A percentile compares a stretch with the other conserved stretches of the same genome.
These are phyloP conservation scores for Felis chaus DNA, from an alignment of 2,113 vertebrate genomes.

Conservation along the genomic window DNA sequence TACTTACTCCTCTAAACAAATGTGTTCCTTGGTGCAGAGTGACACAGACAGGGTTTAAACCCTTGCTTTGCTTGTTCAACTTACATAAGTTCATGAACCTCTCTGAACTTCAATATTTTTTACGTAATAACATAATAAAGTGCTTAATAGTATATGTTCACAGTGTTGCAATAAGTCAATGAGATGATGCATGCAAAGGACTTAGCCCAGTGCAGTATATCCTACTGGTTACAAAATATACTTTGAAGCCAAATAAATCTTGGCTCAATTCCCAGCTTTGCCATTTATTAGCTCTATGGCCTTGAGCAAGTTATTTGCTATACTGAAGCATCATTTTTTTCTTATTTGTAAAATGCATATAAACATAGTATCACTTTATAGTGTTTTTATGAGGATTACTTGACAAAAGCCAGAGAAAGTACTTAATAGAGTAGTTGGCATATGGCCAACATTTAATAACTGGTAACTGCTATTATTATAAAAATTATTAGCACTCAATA, in stretches of 20 bases:
- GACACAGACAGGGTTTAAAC: background rate
- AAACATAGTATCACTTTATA: slow-evolving; percentile 33
- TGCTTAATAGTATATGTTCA: background rate
- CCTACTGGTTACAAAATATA: background rate
- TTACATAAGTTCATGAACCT: background rate
- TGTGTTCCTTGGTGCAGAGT: background rate
- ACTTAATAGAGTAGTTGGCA: slow-evolving; percentile 35
- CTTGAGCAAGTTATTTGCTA: slow-evolving; percentile 15
- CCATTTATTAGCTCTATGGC: slow-evolving; percentile 8
- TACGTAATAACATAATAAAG: slow-evolving; percentile 16
- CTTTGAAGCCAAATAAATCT: slow-evolving; percentile 45
- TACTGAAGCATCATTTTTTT: background rate
- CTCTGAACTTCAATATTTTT: background rate
- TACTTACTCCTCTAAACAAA: background rate
- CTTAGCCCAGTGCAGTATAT: background rate
- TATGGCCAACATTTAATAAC: background rate
- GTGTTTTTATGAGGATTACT: slow-evolving; percentile 18
- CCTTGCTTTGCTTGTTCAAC: background rate
- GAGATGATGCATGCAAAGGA: background rate
- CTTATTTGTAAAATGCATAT: slow-evolving; percentile 15
- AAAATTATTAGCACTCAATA: background rate
- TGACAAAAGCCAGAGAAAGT: slow-evolving; percentile 34
- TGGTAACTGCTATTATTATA: background rate
- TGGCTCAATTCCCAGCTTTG: slow-evolving; percentile 48
- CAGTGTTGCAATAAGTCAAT: background rate